Evolutionary conservation across 1,140 invertebrate species (phyloP), one percentile per base, ranked within the genome.

Genomic region (Phenacoccus solenopsis): DNA sequence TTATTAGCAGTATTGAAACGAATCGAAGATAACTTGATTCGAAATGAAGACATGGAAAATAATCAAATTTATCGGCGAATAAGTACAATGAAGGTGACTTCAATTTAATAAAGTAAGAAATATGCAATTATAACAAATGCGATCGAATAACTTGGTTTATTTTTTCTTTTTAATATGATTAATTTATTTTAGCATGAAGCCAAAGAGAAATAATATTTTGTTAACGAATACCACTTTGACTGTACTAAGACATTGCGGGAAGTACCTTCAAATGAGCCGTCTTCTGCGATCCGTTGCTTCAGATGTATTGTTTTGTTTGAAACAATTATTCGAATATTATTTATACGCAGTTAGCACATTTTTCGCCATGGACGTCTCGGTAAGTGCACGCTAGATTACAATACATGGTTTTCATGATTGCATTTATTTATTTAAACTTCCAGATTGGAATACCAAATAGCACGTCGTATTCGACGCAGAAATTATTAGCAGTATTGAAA

Each of bases 301-400:
- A 75, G 91, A 96, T 79, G 93, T 98, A 5, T 87, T 97, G 13
- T 84, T 87, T 73, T 88, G 89, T 72, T 93, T 98, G 84, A 90
- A 90, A 74, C 92, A 98, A 76, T 82, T 99, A 64, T 96, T 96
- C 79, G 95, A 99, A 75, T 94, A 94, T 77, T 98, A 98, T 79
- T 86, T 96, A 59, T 95, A 91, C 78, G 85, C 91, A 0, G 91
- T 97, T 0, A 90, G 93, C 79, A 82, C 85, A n/a, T 94, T 96
- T 75, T 98, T 98, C 78, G 88, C 89, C 16, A 82, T 83, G 20
- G 88, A 92, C 79, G 79, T 87, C 68, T 67, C 74, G 10, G 88
- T 88, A 77, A 84, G 83, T 78, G 72, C 30, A 32, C 13, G 5
- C 5, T 32, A 57, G 22, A 28, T n/a, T n/a, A n/a, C n/a, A n/a